Conservation (phyloP, 2,888 invertebrate species). For the Mycalesis mineus region DNA sequence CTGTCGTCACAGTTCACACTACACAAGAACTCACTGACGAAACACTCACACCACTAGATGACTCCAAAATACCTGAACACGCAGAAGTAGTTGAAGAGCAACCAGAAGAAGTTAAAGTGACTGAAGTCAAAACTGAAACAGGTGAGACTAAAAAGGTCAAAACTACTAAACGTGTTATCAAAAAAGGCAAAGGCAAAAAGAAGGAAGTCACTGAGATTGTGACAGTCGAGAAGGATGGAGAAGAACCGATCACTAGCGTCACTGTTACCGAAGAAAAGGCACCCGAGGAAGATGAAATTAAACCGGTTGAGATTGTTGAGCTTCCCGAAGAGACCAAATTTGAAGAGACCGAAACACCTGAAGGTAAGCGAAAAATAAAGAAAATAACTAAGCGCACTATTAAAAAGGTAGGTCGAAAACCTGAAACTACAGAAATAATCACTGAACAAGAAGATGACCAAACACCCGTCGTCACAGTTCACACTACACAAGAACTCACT, state of each 20-base stretch:
- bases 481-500: constrained; percentile 2
- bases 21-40: constrained; percentile 6
- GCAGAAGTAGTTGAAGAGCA: constrained; percentile 38
- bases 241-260: constrained; percentile 35
- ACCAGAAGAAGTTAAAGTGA: constrained; percentile 40
- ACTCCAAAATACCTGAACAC: constrained; percentile 25
- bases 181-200: constrained; percentile 35
- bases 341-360: constrained; percentile 44
- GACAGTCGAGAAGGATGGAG: constrained; percentile 30
- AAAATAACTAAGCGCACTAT: constrained; percentile 27
- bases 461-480: constrained; percentile 33
- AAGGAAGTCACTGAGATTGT: constrained; percentile 35
- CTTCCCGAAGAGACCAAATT: constrained; percentile 39
- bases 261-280: constrained; percentile 27
- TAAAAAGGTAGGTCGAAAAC: constrained; percentile 32
- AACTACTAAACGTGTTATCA: constrained; percentile 42
- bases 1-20: constrained; percentile 33
- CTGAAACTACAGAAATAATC: constrained; percentile 36
- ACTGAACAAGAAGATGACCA: constrained; percentile 25
- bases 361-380: constrained; percentile 35
- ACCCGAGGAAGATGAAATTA: constrained; percentile 32
- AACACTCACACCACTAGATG: constrained; percentile 26
- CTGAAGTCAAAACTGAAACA: constrained; percentile 50
- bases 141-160: constrained; percentile 47
- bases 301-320: constrained; percentile 20